phyloP scores from a whole-genome alignment of 2,888 invertebrate genomes.

The Empis stercorea region DNA sequence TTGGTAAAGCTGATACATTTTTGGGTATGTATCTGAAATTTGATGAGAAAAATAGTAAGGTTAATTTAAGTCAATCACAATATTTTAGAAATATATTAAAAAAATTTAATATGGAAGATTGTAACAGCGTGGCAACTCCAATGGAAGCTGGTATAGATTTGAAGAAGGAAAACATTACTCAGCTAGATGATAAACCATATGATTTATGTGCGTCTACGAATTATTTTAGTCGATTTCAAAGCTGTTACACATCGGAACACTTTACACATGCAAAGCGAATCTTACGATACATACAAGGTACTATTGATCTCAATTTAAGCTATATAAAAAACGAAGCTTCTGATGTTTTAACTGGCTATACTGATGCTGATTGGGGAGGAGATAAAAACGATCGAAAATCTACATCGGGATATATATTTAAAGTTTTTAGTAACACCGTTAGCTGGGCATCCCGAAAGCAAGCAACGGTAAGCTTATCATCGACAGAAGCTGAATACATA shows the following conservation, averaged over 20 bases:
- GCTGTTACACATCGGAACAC: conserved; percentile 4
- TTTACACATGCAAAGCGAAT: conserved; percentile 7
- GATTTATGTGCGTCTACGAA: conserved; percentile 8
- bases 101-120: conserved; percentile 8
- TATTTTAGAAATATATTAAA: conserved; percentile 7
- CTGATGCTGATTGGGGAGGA: conserved; percentile 8
- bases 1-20: too few species aligned
- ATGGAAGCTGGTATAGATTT: conserved; percentile 5
- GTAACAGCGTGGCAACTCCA: conserved; percentile 7
- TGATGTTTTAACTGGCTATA: conserved; percentile 4
- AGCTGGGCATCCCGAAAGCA: conserved; percentile 8
- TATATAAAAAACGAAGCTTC: conserved; percentile 1
- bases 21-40: conserved; percentile 7
- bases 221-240: conserved; percentile 10
- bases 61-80: conserved; percentile 1
- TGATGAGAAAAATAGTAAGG: not conserved
- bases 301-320: conserved; percentile 1
- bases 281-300: conserved; percentile 8
- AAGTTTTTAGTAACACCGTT: conserved; percentile 7
- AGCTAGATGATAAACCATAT: conserved; percentile 2
- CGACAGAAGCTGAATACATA: conserved; percentile 11
- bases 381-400: conserved; percentile 10
- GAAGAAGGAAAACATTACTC: too few species aligned
- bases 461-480: conserved; percentile 7
- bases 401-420: conserved; percentile 8